Conservation (phyloP, 2,113 vertebrate species). For the Accipiter virgatus region DNA sequence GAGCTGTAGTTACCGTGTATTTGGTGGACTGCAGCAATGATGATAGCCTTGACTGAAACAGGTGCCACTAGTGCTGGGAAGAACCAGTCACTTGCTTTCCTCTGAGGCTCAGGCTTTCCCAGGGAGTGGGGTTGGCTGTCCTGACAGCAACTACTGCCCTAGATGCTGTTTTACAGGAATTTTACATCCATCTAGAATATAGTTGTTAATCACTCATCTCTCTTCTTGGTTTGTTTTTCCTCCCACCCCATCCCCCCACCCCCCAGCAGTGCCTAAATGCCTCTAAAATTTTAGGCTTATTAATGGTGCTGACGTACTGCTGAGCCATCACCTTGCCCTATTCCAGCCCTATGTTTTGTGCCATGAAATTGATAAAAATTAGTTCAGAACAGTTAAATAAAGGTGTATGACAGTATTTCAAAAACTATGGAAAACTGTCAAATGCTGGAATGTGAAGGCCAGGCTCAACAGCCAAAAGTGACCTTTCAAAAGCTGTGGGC, state of each 20-base stretch:
- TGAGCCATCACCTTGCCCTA: background rate
- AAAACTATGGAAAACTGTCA: background rate
- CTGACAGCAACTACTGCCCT: background rate
- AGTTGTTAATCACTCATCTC: background rate
- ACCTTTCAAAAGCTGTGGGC: background rate
- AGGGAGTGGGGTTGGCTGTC: background rate
- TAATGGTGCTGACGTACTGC: background rate
- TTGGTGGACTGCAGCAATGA: background rate
- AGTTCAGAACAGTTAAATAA: background rate
- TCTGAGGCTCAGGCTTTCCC: background rate
- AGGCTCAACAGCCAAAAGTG: background rate
- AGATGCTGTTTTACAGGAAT: background rate
- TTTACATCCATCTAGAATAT: background rate
- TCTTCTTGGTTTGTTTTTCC: background rate
- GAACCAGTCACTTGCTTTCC: background rate
- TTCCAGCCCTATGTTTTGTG: background rate
- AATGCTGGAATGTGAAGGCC: background rate
- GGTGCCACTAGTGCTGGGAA: background rate
- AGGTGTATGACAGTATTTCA: background rate
- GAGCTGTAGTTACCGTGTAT: rapidly evolving
- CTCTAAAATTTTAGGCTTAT: background rate
- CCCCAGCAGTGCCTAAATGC: background rate
- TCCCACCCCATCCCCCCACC: background rate
- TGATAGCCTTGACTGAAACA: background rate
- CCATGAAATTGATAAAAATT: background rate